Evolutionary conservation across 2,888 invertebrate species (phyloP), one percentile per base, ranked within the genome.

Genomic region (Drosophila siamana): DNA sequence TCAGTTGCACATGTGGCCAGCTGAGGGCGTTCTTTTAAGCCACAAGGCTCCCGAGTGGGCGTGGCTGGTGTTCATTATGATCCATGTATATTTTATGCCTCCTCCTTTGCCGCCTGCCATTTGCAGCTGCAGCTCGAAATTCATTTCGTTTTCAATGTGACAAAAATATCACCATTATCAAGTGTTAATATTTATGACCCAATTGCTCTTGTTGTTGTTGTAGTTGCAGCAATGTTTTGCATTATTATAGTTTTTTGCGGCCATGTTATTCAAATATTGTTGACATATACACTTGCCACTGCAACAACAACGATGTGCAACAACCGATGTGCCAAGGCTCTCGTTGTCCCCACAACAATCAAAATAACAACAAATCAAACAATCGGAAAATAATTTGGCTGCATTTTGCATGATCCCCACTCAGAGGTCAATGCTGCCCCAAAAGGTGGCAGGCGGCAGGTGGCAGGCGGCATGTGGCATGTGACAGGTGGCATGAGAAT

Each of bases 1-100:
- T 85, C 85, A 86, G 85, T 73, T 85, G 82, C 87, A 85, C 87
- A 86, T 86, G 80, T 80, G 85, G 33, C 55, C 55, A 59, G 33
- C 48, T 28, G 43, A 19, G 52, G 52, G 52, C 56, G 30, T 26
- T 30, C 6, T 26, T 30, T 30, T 3, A 13, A 19, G 28, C 22
- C 13, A 38, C 33, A 24, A n/a, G 44, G 24, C 2, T 6, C 24
- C 9, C 4, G 44, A 11, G 33, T 30, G 48, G 71, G 72, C 75
- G 68, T 75, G 67, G 7, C 61, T 19, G 16, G 44, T 62, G 69
- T 72, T 76, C 69, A 76, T 76, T 76, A 76, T 73, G 69, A 38
- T 61, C 41, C 64, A 75, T 76, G 75, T 65, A 71, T 75, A 75
- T 71, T 71, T 75, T 59, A 71, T 75, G 64, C 33, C 41, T 64